Evolutionary conservation across 2,113 vertebrate species (phyloP).

Genomic region (Myodes glareolus): DNA sequence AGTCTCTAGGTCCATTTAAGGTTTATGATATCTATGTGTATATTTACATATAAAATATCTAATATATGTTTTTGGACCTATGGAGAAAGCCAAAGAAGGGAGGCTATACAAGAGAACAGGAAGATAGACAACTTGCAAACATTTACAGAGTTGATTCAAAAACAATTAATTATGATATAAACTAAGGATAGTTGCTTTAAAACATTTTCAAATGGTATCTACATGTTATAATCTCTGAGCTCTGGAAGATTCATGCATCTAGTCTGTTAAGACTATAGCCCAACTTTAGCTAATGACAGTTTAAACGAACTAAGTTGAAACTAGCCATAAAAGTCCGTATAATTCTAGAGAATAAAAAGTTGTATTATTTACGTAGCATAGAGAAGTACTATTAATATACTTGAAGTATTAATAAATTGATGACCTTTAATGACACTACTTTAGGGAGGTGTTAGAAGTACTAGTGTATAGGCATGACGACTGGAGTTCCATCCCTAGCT

Average conservation of each 20-base stretch:
- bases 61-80: background rate
- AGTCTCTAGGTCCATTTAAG: background rate
- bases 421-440: slow-evolving; percentile 51
- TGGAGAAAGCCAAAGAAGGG: background rate
- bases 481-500: background rate
- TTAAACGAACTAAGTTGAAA: slow-evolving; percentile 58
- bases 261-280: background rate
- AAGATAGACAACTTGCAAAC: background rate
- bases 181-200: slow-evolving; percentile 14
- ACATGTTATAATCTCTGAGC: slow-evolving; percentile 51
- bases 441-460: background rate
- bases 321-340: background rate
- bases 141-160: background rate
- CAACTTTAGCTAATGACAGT: slow-evolving; percentile 27
- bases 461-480: background rate
- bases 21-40: background rate
- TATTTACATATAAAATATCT: background rate
- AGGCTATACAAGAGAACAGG: background rate
- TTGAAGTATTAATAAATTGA: slow-evolving; percentile 34
- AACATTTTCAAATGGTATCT: slow-evolving; percentile 39
- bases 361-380: slow-evolving; percentile 49
- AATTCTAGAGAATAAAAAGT: background rate
- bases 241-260: background rate
- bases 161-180: slow-evolving; percentile 8
- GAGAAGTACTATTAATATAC: background rate